Percentiles rank a stretch among this genome's conserved stretches.
Conservation (phyloP, 1,140 invertebrate species). For the Charaxes varanes region DNA sequence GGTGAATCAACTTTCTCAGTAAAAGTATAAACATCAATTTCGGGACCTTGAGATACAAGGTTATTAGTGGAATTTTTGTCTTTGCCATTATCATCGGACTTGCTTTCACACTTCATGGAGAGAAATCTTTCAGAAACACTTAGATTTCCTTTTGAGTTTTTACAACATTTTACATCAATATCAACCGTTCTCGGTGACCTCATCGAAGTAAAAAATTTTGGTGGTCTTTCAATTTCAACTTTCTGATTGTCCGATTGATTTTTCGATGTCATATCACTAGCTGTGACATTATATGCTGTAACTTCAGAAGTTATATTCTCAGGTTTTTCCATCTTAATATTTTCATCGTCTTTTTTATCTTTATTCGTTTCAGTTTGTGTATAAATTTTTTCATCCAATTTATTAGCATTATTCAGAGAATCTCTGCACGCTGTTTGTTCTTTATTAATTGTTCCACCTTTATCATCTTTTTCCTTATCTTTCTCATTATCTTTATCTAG, state of each 20-base stretch:
- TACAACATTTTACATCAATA: conserved; percentile 63
- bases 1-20: conserved; percentile 68
- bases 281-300: conserved; percentile 6
- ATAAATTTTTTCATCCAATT: conserved; percentile 19
- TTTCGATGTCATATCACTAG: conserved; percentile 9
- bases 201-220: conserved; percentile 64
- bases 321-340: conserved; percentile 13
- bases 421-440: conserved; percentile 20
- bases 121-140: conserved; percentile 61
- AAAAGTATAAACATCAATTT: conserved; percentile 66
- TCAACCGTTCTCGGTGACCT: conserved; percentile 60
- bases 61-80: conserved; percentile 45
- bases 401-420: conserved; percentile 20
- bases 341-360: conserved; percentile 25
- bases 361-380: conserved; percentile 15
- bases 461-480: conserved; percentile 10
- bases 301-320: conserved; percentile 15
- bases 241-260: conserved; percentile 39
- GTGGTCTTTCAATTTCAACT: conserved; percentile 53
- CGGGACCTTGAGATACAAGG: conserved; percentile 54
- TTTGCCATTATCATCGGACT: conserved; percentile 47
- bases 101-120: conserved; percentile 57
- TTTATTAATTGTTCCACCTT: conserved; percentile 16
- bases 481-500: conserved; percentile 16
- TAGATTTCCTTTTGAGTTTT: conserved; percentile 62